Conservation (phyloP, 2,888 invertebrate genomes). For the Marronus borbonicus region DNA sequence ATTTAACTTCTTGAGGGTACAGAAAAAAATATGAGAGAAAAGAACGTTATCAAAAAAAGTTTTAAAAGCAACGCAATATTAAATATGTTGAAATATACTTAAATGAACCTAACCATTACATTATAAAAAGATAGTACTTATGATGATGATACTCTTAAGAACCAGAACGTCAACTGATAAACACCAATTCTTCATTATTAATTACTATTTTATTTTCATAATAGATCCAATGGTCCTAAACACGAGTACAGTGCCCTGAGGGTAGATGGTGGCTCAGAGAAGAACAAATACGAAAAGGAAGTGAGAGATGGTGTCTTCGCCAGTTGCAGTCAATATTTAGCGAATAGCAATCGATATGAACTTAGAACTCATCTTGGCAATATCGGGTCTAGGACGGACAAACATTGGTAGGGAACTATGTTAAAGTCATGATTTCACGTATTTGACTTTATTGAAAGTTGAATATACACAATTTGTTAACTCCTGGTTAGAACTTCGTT, state of each 20-base stretch:
- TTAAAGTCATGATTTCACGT: background rate
- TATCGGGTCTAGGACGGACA: slow-evolving; percentile 88
- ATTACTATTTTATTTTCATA: slow-evolving; percentile 60
- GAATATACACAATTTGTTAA: too few species aligned
- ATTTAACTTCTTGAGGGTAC: background rate
- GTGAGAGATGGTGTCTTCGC: slow-evolving; percentile 78
- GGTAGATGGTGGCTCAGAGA: slow-evolving; percentile 74
- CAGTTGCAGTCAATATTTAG: slow-evolving; percentile 78
- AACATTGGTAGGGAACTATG: slow-evolving; percentile 80
- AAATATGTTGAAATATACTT: too few species aligned
- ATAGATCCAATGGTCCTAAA: slow-evolving; percentile 71
- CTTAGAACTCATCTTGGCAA: slow-evolving; percentile 85
- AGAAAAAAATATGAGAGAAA: background rate
- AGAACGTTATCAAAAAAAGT: background rate
- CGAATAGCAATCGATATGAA: slow-evolving; percentile 81
- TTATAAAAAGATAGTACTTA: too few species aligned
- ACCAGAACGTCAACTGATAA: too few species aligned
- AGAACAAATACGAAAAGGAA: slow-evolving; percentile 72
- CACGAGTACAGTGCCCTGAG: slow-evolving; percentile 81
- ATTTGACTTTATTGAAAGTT: too few species aligned
- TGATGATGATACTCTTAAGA: too few species aligned
- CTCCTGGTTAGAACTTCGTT: too few species aligned
- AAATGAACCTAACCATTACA: too few species aligned
- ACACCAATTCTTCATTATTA: too few species aligned
- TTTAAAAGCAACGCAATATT: too few species aligned